Conservation (phyloP, 2,113 vertebrate genomes). For the Speoplatyrhinus poulsoni region DNA sequence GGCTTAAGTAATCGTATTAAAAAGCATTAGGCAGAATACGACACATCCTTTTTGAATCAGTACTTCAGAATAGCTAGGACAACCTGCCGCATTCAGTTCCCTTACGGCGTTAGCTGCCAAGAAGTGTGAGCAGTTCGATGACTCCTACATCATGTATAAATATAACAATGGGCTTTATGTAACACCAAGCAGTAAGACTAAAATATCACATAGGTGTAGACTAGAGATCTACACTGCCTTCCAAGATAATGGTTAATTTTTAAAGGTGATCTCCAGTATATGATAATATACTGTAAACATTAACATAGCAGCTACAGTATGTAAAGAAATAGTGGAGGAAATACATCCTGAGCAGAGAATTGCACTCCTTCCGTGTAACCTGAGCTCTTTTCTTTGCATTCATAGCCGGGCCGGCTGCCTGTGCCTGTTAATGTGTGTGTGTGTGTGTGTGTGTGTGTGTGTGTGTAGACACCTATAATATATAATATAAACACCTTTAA, state of each 20-base stretch:
- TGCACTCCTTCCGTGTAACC: no score
- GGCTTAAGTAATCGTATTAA: conserved; percentile 61
- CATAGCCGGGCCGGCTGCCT: no score
- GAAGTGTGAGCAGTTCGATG: conserved; percentile 14
- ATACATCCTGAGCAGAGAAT: no score
- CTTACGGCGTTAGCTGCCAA: conserved; percentile 37
- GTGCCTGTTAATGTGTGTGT: no score
- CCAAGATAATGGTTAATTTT: not conserved
- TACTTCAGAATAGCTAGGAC: conserved; percentile 29
- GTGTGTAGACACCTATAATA: no score
- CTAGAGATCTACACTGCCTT: not conserved
- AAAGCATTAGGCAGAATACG: conserved; percentile 49
- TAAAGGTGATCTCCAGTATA: no score
- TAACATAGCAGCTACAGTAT: no score
- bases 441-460: no score
- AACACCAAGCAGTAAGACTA: not conserved
- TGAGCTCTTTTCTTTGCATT: no score
- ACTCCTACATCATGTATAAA: conserved; percentile 38
- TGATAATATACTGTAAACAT: no score
- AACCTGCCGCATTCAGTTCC: conserved; percentile 33
- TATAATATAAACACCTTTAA: no score
- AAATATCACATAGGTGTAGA: not conserved
- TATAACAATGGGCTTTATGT: conserved; percentile 28
- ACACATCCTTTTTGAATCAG: conserved; percentile 48
- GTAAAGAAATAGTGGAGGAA: no score